Evolutionary conservation across 2,797 vertebrate genomes (phyloP).

Genomic region (Typhlichthys subterraneus): DNA sequence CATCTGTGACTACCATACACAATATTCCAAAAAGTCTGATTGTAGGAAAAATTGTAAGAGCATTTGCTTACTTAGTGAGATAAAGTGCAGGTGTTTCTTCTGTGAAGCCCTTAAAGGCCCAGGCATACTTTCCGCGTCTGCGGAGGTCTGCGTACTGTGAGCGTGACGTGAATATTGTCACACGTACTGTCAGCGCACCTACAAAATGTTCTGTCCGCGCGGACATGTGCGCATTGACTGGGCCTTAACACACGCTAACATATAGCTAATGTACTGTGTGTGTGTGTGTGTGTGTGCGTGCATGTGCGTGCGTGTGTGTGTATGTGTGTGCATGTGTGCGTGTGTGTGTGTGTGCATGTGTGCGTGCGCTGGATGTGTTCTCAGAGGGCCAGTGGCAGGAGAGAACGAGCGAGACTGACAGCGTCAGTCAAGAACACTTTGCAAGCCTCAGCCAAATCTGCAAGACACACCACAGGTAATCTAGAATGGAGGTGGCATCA

Average conservation of each 20-base stretch:
- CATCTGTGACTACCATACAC: not conserved
- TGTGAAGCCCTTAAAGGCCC: too few species aligned
- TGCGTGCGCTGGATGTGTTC: slow-evolving; percentile 26
- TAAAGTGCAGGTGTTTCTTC: too few species aligned
- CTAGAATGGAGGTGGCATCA: not conserved
- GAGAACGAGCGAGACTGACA: slow-evolving; percentile 64
- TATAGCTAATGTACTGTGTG: too few species aligned
- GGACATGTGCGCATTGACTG: too few species aligned
- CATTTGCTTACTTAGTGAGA: not conserved
- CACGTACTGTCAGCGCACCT: too few species aligned
- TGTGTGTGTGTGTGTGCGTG: too few species aligned
- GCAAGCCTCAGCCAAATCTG: slow-evolving; percentile 86
- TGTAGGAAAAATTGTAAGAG: not conserved
- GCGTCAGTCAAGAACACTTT: slow-evolving; percentile 80
- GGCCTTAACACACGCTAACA: too few species aligned
- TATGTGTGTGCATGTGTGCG: not conserved
- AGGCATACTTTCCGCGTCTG: too few species aligned
- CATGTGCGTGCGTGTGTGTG: not conserved
- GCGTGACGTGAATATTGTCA: too few species aligned
- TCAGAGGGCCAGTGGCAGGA: slow-evolving; percentile 86
- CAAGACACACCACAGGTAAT: slow-evolving; percentile 89
- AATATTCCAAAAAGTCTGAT: not conserved
- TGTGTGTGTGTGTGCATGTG: not conserved
- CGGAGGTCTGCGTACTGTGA: too few species aligned
- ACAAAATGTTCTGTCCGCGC: too few species aligned